These are phyloP conservation scores for Gavia stellata DNA, from an alignment of 2,113 vertebrate species.

Conservation along the genomic window DNA sequence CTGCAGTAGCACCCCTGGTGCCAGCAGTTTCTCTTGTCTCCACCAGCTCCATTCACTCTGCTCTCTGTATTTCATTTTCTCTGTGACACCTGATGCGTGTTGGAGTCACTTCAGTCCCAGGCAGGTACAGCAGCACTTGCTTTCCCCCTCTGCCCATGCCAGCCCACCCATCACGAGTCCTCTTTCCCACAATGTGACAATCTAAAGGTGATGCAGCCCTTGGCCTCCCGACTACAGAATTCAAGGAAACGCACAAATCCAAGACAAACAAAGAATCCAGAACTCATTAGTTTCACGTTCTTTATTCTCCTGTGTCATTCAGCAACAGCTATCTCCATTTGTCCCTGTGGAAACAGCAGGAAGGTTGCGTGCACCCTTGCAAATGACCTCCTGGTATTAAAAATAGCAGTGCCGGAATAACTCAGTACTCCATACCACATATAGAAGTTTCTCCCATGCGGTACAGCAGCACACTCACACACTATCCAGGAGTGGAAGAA, in stretches of 20 bases:
- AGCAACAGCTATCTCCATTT: background rate
- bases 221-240: background rate
- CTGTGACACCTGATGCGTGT: background rate
- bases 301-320: slow-evolving; percentile 8
- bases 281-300: background rate
- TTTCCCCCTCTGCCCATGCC: rapidly evolving
- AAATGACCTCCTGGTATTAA: background rate
- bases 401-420: background rate
- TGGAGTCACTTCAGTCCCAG: rapidly evolving
- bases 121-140: background rate
- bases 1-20: background rate
- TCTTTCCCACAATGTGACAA: background rate
- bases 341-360: background rate
- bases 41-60: background rate
- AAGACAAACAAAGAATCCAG: background rate
- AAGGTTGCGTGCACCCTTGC: background rate
- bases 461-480: background rate
- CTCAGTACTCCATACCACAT: background rate
- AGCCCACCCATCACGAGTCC: background rate
- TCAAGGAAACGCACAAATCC: background rate
- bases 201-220: background rate
- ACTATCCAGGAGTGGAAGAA: background rate
- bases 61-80: background rate
- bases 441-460: rapidly evolving
- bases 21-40: background rate